These are phyloP conservation scores for Ovis canadensis DNA, from an alignment of 2,113 vertebrate genomes.

Conservation along the genomic window DNA sequence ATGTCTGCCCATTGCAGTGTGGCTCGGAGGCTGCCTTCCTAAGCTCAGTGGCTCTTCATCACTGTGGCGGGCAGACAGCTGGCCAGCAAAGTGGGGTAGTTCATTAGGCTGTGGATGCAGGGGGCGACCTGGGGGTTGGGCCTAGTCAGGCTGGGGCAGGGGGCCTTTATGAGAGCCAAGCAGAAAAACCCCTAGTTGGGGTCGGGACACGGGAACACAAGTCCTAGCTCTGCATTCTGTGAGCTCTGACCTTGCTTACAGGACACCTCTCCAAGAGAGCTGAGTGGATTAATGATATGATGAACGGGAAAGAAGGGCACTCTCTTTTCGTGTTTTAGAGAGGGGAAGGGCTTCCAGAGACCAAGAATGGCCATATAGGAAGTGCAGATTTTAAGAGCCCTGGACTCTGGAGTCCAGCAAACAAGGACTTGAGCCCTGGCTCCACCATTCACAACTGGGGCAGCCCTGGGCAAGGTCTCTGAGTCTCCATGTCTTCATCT, in stretches of 20 bases:
- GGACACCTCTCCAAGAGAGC: background rate
- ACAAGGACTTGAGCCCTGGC: background rate
- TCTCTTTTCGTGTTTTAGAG: background rate
- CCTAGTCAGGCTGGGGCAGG: no score
- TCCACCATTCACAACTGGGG: background rate
- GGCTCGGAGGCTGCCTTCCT: slow-evolving; percentile 82
- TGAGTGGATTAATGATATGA: background rate
- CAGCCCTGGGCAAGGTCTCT: background rate
- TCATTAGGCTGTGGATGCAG: slow-evolving; percentile 80
- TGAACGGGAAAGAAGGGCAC: background rate
- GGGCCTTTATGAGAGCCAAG: background rate
- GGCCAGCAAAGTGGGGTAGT: slow-evolving; percentile 84
- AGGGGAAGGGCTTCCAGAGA: background rate
- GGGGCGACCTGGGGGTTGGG: background rate
- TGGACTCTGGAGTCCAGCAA: background rate
- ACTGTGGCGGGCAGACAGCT: slow-evolving; percentile 87
- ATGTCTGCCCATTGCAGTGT: slow-evolving; percentile 68
- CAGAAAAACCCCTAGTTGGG: background rate
- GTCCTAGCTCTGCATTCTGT: background rate
- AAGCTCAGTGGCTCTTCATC: slow-evolving; percentile 85
- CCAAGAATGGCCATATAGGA: background rate
- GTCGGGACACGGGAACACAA: background rate
- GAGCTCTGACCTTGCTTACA: background rate
- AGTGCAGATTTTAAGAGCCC: background rate
- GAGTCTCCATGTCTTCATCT: background rate